phyloP scores from a whole-genome alignment of 2,797 vertebrate species.

The Ptychadena robeensis region DNA sequence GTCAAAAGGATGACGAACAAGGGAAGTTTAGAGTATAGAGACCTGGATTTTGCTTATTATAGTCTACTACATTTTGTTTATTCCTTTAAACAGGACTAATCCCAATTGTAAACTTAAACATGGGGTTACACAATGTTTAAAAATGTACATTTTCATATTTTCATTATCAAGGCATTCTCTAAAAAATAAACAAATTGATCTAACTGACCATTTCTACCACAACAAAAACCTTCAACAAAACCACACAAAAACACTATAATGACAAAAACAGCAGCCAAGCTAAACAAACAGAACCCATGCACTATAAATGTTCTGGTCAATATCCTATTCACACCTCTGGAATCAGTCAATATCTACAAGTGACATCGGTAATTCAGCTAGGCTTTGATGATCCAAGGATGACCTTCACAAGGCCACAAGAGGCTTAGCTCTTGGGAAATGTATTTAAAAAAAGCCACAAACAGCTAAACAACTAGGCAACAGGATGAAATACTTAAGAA shows the following conservation, averaged over 20 bases:
- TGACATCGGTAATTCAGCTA: not conserved
- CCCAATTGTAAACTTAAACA: not conserved
- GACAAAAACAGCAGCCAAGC: not conserved
- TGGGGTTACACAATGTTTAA: not conserved
- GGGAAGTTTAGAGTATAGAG: not conserved
- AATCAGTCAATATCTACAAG: slow-evolving; percentile 11
- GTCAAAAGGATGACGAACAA: too few relatives aligned
- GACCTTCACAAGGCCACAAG: slow-evolving; percentile 20
- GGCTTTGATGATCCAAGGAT: slow-evolving; percentile 2
- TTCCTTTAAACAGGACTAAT: too few relatives aligned
- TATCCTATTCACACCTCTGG: not conserved
- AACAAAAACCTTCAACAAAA: not conserved
- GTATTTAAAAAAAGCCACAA: not conserved
- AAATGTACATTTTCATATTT: too few relatives aligned
- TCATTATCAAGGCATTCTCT: too few relatives aligned
- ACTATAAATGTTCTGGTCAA: not conserved
- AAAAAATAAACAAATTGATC: too few relatives aligned
- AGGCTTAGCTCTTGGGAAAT: slow-evolving; percentile 25
- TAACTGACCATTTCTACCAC: not conserved
- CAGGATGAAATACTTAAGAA: slow-evolving; percentile 24
- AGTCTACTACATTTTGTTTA: not conserved
- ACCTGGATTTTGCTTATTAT: not conserved
- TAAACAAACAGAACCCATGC: not conserved
- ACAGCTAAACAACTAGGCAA: slow-evolving; percentile 29
- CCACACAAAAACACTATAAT: too few relatives aligned